Percentiles rank a stretch among this genome's conserved stretches.
These are phyloP conservation scores for Orbicella faveolata DNA, from an alignment of 64 coral and sea anemone genomes.

Conservation along the genomic window DNA sequence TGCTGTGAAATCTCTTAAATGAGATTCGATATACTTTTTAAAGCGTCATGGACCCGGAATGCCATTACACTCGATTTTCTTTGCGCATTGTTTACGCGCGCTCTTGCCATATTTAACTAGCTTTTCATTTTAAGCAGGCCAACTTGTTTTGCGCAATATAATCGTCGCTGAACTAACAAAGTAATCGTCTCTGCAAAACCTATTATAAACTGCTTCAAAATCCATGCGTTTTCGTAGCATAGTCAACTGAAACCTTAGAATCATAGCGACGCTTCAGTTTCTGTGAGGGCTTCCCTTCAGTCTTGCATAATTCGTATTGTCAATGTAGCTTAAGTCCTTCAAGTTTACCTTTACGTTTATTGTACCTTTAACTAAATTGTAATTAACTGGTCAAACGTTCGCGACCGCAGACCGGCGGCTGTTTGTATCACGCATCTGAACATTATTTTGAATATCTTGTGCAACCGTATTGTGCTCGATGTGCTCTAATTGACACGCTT, in stretches of 20 bases:
- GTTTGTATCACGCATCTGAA: background rate
- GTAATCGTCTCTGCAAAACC: background rate
- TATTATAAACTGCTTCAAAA: background rate
- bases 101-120: background rate
- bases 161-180: background rate
- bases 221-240: background rate
- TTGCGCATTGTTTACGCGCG: background rate
- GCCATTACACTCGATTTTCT: background rate
- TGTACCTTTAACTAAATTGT: background rate
- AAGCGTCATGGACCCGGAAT: background rate
- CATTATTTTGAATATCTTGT: background rate
- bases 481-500: background rate
- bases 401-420: background rate
- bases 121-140: background rate
- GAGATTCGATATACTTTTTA: background rate
- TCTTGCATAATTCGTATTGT: background rate
- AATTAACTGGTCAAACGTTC: background rate
- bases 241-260: background rate
- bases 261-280: background rate
- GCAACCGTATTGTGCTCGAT: background rate
- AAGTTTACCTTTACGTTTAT: background rate
- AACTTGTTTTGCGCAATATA: background rate
- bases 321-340: background rate
- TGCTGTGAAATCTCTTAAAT: background rate
- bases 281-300: background rate